Evolutionary conservation across 2,113 vertebrate species (phyloP), one percentile per base, ranked within the genome.

Genomic region (Smithornis capensis): DNA sequence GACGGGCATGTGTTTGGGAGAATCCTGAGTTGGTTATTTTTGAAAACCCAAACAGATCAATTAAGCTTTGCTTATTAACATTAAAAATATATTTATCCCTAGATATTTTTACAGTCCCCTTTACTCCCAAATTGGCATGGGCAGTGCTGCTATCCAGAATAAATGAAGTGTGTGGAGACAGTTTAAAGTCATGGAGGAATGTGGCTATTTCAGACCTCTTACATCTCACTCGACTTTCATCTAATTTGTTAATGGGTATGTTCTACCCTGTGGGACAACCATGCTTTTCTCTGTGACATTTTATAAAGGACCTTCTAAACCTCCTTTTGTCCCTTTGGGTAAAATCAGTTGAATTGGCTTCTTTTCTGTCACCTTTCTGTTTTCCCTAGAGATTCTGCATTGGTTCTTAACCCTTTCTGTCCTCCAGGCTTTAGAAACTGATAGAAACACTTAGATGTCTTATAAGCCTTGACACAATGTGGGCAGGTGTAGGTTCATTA

Each of bases 191-290:
- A 0, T 55, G 45, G 74, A 92, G 68, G 82, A 87, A 69, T 68
- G 78, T 65, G 19, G 60, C 45, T 80, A 52, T 74, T 77, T 63
- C 80, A 82, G 73, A 78, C 83, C 65, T 92, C 75, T 92, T 35
- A 73, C 67, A 55, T 77, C 79, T 91, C 85, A 47, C 68, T 84
- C 1, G 0, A 10, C 67, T 90, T 92, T 91, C 87, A 83, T 91
- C 87, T 92, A 6, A 62, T 96, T 87, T 92, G 92, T 94, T 95
- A 94, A 94, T 55, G 67, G 74, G 7, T 38, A 19, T 78, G 65
- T 70, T 84, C 90, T 68, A 62, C 89, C 80, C 78, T 74, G n/a
- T 64, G 68, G 70, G 78, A 73, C 80, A 82, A 67, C 89, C 84
- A 69, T 1, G 2, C n/a, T 91, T 94, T 92, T 91, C 45, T 75